A percentile compares a stretch with the other conserved stretches of the same genome.
Conservation (phyloP, 2,113 vertebrate genomes). For the Promerops cafer region DNA sequence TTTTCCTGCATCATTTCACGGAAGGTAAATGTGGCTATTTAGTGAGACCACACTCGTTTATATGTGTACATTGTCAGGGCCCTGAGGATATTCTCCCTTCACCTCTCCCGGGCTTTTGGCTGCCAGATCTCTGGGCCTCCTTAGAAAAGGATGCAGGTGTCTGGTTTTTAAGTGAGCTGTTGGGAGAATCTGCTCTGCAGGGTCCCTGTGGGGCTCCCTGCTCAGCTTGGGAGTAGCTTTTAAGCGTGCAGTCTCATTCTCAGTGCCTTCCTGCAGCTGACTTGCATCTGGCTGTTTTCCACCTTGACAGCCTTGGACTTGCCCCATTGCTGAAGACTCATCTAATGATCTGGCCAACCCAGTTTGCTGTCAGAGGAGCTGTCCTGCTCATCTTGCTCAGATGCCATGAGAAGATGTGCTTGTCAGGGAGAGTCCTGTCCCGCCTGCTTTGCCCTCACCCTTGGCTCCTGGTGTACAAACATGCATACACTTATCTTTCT, state of each 20-base stretch:
- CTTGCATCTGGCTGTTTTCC: background rate
- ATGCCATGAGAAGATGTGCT: background rate
- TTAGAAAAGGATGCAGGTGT: background rate
- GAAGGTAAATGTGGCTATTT: background rate
- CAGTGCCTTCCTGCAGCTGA: background rate
- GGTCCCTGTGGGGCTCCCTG: background rate
- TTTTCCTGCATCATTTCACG: background rate
- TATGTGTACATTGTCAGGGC: background rate
- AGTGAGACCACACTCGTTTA: background rate
- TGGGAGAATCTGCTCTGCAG: background rate
- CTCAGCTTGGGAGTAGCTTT: background rate
- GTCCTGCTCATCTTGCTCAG: background rate
- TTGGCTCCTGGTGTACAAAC: background rate
- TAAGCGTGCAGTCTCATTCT: background rate
- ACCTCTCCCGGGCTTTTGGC: background rate
- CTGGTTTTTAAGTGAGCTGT: background rate
- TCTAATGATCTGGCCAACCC: background rate
- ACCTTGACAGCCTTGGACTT: background rate
- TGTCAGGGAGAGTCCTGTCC: background rate
- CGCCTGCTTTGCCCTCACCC: background rate
- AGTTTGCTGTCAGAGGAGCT: background rate
- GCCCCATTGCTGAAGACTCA: background rate
- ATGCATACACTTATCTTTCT: too few relatives aligned
- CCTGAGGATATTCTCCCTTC: too few relatives aligned
- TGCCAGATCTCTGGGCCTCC: background rate